Base-by-base conservation (phyloP, 1,140 invertebrate genomes). In the Bathynomus jamesi region DNA sequence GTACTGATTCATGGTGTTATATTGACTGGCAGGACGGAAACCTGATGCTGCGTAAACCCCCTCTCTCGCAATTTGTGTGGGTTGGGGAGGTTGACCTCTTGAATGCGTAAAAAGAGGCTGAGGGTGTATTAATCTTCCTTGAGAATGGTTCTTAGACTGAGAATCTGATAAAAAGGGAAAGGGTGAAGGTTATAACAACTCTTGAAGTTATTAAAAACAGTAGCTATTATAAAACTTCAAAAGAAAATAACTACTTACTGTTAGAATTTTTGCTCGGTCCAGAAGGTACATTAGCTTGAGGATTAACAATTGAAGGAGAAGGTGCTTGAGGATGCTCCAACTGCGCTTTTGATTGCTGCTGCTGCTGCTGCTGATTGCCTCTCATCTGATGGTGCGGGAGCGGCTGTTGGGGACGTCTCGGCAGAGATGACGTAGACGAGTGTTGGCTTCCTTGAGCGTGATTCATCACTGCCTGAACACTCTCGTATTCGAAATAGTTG, bases 401-500 rank as follows among this genome's bases (percentile, higher is more conserved):
- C 13, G 40, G 21, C 21, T 53, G 40, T 53, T 53, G 40, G 13
- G 40, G 40, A 53, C 13, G 40, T 53, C 40, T 11, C 40, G 11
- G 13, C 40, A 53, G 21, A 11, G 21, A 3, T 5, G 40, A 53
- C 40, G 40, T 17, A 53, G 13, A 53, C 5, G 40, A 53, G 2
- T 53, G 11, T 53, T 11, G 40, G 13, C 21, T 53, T 5, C 40
- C 40, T 17, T 53, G 40, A 53, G 75, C 71, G 30, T 76, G 75
- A 24, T 68, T 71, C 32, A 86, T 79, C 24, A 84, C 79, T 4
- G 83, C 87, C 78, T 90, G 89, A 21, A 90, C 87, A 75, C 86
- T 90, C 80, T 92, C 91, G 81, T 92, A 92, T 82, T 92, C 91
- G 80, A 90, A 92, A 81, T 89, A 92, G 81, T 90, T 92, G 74